Percentiles rank a stretch among this genome's conserved stretches.
Evolutionary conservation across 2,113 vertebrate genomes (phyloP).

Genomic region (Microtus montanus): DNA sequence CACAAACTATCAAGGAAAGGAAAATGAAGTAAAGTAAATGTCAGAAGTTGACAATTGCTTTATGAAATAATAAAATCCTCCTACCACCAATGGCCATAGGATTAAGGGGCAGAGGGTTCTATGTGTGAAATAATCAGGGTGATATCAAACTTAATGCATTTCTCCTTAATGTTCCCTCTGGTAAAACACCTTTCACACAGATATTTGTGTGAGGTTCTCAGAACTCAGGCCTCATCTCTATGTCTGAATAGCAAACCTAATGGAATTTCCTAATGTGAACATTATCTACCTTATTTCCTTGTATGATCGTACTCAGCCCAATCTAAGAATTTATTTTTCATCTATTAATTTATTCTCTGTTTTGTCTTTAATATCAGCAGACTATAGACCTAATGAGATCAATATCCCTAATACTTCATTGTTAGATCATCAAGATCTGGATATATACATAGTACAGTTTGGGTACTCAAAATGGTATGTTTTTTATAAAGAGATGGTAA

Average conservation of each 20-base stretch:
- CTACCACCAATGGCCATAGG: background rate
- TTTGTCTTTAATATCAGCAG: background rate
- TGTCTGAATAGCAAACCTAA: background rate
- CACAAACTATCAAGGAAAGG: background rate
- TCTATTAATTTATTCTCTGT: background rate
- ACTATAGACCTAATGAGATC: background rate
- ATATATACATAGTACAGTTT: background rate
- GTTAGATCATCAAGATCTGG: rapidly evolving
- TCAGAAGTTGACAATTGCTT: background rate
- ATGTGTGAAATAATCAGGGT: background rate
- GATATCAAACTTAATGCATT: background rate
- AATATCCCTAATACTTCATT: background rate
- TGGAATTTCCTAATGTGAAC: background rate
- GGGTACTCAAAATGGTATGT: background rate
- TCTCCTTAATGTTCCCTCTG: background rate
- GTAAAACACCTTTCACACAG: background rate
- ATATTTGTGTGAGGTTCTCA: background rate
- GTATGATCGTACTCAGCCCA: background rate
- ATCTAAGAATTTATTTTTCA: background rate
- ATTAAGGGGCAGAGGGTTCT: background rate
- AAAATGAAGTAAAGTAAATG: background rate
- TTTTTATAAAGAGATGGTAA: background rate
- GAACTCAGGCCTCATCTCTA: background rate
- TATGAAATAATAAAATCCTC: background rate
- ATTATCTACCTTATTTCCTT: background rate